Evolutionary conservation across 2,888 invertebrate genomes (phyloP).

Genomic region (Cephalotes varians): DNA sequence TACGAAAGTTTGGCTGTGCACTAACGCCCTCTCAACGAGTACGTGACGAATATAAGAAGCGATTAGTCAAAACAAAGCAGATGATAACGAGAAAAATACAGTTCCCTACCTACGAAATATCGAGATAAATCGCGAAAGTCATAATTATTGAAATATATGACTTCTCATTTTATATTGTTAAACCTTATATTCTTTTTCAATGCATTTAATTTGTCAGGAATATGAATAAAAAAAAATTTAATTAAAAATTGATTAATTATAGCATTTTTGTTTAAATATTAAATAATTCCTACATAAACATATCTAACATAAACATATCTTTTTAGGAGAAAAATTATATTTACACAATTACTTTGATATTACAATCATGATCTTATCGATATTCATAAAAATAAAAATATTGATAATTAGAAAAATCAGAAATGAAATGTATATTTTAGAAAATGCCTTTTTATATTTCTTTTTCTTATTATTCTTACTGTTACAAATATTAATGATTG

Average conservation of each 20-base stretch:
- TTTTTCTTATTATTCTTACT: not conserved
- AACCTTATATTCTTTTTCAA: not conserved
- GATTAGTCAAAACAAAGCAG: not conserved
- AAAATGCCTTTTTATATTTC: not conserved
- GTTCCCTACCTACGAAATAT: not conserved
- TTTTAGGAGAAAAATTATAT: constrained; percentile 1
- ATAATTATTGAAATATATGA: not conserved
- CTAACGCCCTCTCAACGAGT: constrained; percentile 9
- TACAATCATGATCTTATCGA: not conserved
- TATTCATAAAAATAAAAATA: not conserved
- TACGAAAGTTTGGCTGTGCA: not conserved
- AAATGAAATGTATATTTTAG: constrained; percentile 1
- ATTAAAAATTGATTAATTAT: not conserved
- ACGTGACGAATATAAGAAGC: not conserved
- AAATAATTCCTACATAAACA: not conserved
- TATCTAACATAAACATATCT: not conserved
- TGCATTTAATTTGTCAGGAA: not conserved
- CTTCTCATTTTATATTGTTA: not conserved
- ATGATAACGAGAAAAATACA: constrained; percentile 8
- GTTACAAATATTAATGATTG: not conserved
- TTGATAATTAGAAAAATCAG: not conserved
- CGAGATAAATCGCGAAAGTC: not conserved
- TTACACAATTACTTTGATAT: not conserved
- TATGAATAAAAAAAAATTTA: not conserved
- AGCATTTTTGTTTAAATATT: not conserved